Base-by-base conservation (phyloP, 2,797 vertebrate species). In the Cyclura pinguis region DNA sequence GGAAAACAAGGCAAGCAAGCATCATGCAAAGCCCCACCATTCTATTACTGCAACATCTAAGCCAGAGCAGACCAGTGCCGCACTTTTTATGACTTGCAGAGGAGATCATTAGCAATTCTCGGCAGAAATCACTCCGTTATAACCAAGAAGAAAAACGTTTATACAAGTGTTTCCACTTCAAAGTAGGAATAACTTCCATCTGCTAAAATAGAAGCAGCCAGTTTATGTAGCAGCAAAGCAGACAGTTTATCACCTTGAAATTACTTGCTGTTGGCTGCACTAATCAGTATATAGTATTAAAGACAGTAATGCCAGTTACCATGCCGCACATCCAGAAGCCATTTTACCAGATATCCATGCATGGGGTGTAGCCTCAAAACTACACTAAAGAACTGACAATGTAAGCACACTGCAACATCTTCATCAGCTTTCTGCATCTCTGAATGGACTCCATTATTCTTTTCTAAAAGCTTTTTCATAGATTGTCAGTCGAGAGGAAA, bases 41-140 rank as follows among this genome's bases (percentile, higher is more conserved):
- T 97, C 95, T 94, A 95, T 97, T 96, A 97, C 97, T 96, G 97
- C 97, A 98, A 96, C 98, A 98, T 96, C 97, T 97, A 98, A 98
- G 97, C 74, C 97, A 98, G 96, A 97, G 95, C 94, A 98, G 97
- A 94, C 96, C 96, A 95, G 96, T 97, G 97, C 96, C 95, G 96
- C 97, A 98, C 96, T 97, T 89, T 89, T 77, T 97, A 95, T 90
- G 96, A 95, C 95, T 96, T 91, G 95, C 95, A 95, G 97, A 95
- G 95, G 97, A 95, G 94, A 97, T 97, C 95, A 95, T 92, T 78
- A 87, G 85, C 55, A 80, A 93, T 90, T 92, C 91, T 82, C 88
- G 59, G 89, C 74, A 93, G 91, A 92, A 92, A 92, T 84, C 72
- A 64, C 57, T 81, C 91, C 67, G 8, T 87, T 92, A 82, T 80